Evolutionary conservation across 2,797 vertebrate species (phyloP), one percentile per base, ranked within the genome.

Genomic region (Xiphorhynchus erythropygius): DNA sequence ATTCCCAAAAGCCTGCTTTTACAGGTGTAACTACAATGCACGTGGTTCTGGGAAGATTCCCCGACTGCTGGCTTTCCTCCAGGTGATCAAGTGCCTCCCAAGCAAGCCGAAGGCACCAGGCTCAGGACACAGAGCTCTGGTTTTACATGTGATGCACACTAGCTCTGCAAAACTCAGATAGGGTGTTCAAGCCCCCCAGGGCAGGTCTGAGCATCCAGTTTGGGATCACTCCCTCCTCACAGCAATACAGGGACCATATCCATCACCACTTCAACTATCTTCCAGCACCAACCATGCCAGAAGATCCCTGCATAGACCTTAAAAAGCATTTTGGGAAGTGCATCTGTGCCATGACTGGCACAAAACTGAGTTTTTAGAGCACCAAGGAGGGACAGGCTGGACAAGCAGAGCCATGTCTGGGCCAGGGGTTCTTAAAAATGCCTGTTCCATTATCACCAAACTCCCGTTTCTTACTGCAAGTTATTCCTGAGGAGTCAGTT

Each of bases 11-110:
- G 0, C 0, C 25, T 9, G 21, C 11, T 63, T 62, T 47, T 39
- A 17, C 4, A 42, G 56, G 7, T 11, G 27, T 11, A 56, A 69
- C 1, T 6, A 4, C 6, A 64, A 71, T 0, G 0, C 6, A 4
- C 0, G 0, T 10, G 18, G 16, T 17, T 41, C 32, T 30, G 55
- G 37, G 56, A 62, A 44, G 14, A 39, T 11, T 70, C 56, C 37
- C 4, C 7, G 5, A 1, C 41, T 4, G 21, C 33, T 47, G 71
- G 13, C 9, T 35, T 35, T 9, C 39, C n/a, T 46, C 56, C 5
- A 28, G 53, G 64, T 14, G 23, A 44, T 3, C 12, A 11, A 39
- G 9, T 7, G 28, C 30, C 49, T 13, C 35, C 27, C 1, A 35
- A 41, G n/a, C 24, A 55, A 52, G 11, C 16, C 17, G 21, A 30